These are phyloP conservation scores for Acanthurus leucopareius DNA, from an alignment of 2,797 vertebrate genomes.

Conservation along the genomic window DNA sequence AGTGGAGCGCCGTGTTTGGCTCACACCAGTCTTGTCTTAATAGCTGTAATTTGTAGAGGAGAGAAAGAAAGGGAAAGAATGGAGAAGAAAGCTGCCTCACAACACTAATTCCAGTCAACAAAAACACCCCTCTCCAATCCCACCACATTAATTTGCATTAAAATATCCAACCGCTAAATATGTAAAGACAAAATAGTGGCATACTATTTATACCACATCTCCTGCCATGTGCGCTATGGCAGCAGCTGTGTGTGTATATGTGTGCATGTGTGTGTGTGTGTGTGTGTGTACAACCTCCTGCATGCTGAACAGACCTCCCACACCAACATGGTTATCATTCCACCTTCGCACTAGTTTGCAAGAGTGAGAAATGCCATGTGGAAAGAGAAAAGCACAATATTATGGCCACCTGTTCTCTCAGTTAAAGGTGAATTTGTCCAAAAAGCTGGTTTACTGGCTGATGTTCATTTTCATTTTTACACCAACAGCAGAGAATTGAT, in stretches of 20 bases:
- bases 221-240: conserved; percentile 44
- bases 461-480: neutral
- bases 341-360: conserved; percentile 65
- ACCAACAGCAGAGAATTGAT: neutral
- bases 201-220: conserved; percentile 72
- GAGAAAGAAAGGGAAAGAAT: conserved; percentile 83
- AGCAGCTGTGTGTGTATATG: conserved; percentile 55
- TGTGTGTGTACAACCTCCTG: conserved; percentile 52
- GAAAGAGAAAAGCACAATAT: conserved; percentile 18
- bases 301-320: conserved; percentile 72
- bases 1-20: conserved; percentile 85
- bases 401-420: conserved; percentile 27
- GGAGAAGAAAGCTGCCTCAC: conserved; percentile 81
- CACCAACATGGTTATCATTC: conserved; percentile 67
- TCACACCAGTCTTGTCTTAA: conserved; percentile 84
- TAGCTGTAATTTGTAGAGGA: conserved; percentile 87
- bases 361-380: conserved; percentile 13
- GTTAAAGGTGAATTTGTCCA: conserved; percentile 1
- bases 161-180: conserved; percentile 85
- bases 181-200: conserved; percentile 81
- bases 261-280: conserved; percentile 47
- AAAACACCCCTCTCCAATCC: conserved; percentile 82
- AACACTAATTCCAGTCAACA: conserved; percentile 87
- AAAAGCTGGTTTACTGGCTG: neutral
- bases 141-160: conserved; percentile 84